These are phyloP conservation scores for Centropristis striata DNA, from an alignment of 2,113 vertebrate species.

Conservation along the genomic window DNA sequence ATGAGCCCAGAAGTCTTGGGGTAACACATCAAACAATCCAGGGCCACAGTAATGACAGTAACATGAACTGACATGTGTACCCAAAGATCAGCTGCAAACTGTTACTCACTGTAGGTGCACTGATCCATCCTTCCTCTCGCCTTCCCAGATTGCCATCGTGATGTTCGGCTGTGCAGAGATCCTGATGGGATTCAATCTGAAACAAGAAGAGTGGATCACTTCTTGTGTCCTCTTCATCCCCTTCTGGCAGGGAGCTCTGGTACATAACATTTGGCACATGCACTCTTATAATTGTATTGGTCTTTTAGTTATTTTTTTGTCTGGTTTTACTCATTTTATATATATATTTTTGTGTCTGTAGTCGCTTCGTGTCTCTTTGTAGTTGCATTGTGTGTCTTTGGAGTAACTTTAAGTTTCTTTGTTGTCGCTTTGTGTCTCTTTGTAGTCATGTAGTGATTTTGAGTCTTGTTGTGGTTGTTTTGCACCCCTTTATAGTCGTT, in stretches of 20 bases:
- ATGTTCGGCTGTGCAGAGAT: constrained; percentile 74
- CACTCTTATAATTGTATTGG: too few species aligned
- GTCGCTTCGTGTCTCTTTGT: too few species aligned
- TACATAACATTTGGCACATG: constrained; percentile 30
- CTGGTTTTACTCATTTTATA: too few species aligned
- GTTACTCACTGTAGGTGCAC: neutral
- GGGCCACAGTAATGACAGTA: neutral
- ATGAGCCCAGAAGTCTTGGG: constrained; percentile 70
- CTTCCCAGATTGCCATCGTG: constrained; percentile 65
- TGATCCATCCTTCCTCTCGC: constrained; percentile 2
- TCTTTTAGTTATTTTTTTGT: too few species aligned
- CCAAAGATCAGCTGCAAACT: neutral
- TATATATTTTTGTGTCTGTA: too few species aligned
- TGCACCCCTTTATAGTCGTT: too few species aligned
- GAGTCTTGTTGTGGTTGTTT: too few species aligned
- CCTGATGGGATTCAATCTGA: constrained; percentile 62
- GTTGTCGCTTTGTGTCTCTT: too few species aligned
- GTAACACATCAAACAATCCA: constrained; percentile 44
- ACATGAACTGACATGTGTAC: neutral
- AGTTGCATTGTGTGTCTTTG: too few species aligned
- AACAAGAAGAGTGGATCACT: accelerated
- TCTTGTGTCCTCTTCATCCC: constrained; percentile 33
- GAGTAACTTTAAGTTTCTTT: too few species aligned
- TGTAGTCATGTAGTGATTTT: too few species aligned
- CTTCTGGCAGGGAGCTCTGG: constrained; percentile 76